Percentiles rank a stretch among this genome's conserved stretches.
Conservation (phyloP, 2,888 invertebrate species). For the Acrobasis consociella region DNA sequence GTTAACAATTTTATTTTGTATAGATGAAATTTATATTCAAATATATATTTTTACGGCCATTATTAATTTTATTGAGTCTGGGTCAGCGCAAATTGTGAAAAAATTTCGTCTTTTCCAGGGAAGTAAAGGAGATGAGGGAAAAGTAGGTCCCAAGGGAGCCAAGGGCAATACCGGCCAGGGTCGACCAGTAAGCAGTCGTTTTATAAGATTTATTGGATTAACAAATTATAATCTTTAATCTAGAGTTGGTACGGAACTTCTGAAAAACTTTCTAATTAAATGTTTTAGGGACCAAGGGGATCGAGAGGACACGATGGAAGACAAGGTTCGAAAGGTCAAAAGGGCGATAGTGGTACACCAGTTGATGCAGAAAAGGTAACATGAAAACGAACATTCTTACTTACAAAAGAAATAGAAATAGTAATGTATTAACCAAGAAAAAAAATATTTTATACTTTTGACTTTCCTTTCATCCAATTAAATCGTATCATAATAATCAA, state of each 20-base stretch:
- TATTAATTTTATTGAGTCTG: too few relatives aligned
- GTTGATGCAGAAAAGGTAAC: conserved; percentile 52
- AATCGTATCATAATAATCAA: too few relatives aligned
- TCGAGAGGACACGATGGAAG: conserved; percentile 44
- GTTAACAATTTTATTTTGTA: too few relatives aligned
- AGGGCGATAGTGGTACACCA: conserved; percentile 52
- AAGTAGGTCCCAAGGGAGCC: conserved; percentile 37
- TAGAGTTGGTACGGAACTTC: neutral
- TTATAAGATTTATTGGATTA: conserved; percentile 19
- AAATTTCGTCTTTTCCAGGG: conserved; percentile 32
- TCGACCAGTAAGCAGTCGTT: conserved; percentile 21
- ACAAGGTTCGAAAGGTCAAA: conserved; percentile 57
- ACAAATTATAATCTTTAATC: conserved; percentile 2
- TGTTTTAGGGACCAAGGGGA: conserved; percentile 33
- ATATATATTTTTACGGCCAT: too few relatives aligned
- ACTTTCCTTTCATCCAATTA: too few relatives aligned
- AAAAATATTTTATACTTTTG: too few relatives aligned
- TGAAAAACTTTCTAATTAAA: conserved; percentile 9
- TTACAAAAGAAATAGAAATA: too few relatives aligned
- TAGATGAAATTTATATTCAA: too few relatives aligned
- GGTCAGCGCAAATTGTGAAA: neutral
- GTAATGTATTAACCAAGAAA: too few relatives aligned
- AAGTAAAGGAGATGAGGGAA: conserved; percentile 45
- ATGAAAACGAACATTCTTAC: neutral
- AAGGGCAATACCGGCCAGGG: conserved; percentile 36